phyloP scores from a whole-genome alignment of 92 coral and sea anemone genomes.

The Umimayanthus chanpuru region DNA sequence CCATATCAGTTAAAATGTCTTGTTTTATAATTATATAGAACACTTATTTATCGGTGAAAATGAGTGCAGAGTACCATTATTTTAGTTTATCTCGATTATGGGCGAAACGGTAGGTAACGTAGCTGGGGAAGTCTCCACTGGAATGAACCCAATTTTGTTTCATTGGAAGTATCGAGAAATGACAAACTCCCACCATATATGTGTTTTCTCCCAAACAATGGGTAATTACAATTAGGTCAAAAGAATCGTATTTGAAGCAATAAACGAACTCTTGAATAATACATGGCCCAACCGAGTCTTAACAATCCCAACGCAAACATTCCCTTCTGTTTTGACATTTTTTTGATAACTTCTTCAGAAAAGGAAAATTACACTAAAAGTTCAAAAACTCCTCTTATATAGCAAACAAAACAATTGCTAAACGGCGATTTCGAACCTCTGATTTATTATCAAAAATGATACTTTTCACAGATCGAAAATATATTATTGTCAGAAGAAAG shows the following conservation, averaged over 20 bases:
- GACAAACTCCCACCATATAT: conserved; percentile 19
- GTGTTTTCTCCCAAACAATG: conserved; percentile 18
- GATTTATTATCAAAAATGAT: not conserved
- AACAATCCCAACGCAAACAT: conserved; percentile 26
- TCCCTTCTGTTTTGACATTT: conserved; percentile 14
- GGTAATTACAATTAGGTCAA: conserved; percentile 31
- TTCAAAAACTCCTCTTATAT: not conserved
- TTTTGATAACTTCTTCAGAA: not conserved
- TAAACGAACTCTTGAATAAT: conserved; percentile 34
- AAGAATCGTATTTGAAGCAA: conserved; percentile 39
- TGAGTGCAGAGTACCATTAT: not conserved
- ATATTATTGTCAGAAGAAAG: not conserved
- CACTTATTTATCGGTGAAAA: not conserved
- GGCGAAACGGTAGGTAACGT: not conserved
- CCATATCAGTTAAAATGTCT: not conserved
- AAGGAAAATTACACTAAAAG: not conserved
- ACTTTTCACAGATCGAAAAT: not conserved
- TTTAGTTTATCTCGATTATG: not conserved
- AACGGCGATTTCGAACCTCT: not conserved
- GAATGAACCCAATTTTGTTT: conserved; percentile 5
- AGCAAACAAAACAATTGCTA: not conserved
- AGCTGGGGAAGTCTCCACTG: not conserved
- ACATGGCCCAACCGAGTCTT: conserved; percentile 22
- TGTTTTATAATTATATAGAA: not conserved
- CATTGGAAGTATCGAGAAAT: conserved; percentile 25